Conservation (phyloP, 2,797 vertebrate genomes). For the Loriculus beryllinus region DNA sequence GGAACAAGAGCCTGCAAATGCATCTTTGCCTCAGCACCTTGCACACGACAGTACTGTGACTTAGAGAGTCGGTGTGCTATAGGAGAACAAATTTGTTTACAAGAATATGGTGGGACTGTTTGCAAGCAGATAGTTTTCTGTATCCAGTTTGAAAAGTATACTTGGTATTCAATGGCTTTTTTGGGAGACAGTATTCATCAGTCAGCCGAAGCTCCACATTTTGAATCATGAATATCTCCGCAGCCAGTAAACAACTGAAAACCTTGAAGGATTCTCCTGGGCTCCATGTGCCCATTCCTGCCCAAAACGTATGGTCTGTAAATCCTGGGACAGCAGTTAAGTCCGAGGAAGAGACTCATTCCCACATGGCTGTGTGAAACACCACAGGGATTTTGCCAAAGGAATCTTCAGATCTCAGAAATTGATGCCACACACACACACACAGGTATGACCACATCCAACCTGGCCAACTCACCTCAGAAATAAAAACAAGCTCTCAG, state of each 20-base stretch:
- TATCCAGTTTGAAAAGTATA: conserved; percentile 25
- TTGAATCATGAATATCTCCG: not conserved
- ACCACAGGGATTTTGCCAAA: not conserved
- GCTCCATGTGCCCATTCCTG: not conserved
- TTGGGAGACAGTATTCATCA: conserved; percentile 33
- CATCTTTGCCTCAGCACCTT: not conserved
- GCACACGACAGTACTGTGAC: not conserved
- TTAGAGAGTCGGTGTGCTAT: not conserved
- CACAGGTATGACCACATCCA: not conserved
- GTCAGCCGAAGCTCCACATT: not conserved
- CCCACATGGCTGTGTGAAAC: not conserved
- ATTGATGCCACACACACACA: accelerated
- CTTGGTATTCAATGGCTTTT: conserved; percentile 40
- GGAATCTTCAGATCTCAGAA: not conserved
- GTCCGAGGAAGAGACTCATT: not conserved
- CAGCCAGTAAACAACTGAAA: not conserved
- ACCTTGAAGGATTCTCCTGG: not conserved
- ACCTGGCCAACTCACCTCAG: not conserved
- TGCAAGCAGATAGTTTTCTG: conserved; percentile 20
- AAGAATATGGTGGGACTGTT: not conserved
- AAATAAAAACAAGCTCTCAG: not conserved
- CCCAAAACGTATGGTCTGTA: not conserved
- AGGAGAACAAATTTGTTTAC: conserved; percentile 56
- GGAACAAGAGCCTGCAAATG: conserved; percentile 9
- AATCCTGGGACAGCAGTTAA: not conserved